Base-by-base conservation (phyloP, 2,113 vertebrate species). In the Gymnogyps californianus region DNA sequence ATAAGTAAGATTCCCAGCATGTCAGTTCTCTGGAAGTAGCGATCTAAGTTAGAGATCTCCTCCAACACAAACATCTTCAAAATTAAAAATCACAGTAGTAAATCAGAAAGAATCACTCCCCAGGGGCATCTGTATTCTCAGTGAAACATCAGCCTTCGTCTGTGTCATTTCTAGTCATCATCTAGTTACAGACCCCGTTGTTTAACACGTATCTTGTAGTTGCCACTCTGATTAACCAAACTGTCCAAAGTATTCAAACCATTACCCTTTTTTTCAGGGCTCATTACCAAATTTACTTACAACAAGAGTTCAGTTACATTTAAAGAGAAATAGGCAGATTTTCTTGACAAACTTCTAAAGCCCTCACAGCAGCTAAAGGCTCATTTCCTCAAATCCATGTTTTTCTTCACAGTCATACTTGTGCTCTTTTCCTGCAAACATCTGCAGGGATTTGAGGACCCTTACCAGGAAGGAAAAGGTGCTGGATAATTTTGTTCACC, bases 71-170 rank as follows among this genome's bases (percentile, higher is more conserved):
- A 52, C 66, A 96, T 42, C 58, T 85, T 87, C 46, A 90, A 58
- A 91, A 66, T 80, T 89, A 95, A 91, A 93, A 93, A 72, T 89
- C 87, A 89, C 77, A 91, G 74, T 7, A 51, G 24, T 66, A 91
- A 93, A 91, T 76, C 40, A 70, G 42, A 82, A 84, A 65, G 69
- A 96, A 85, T 87, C 31, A 34, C 67, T 94, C 65, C 76, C 52
- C 15, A 31, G 80, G 44, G 86, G 86, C 34, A 84, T n/a, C 9
- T 49, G 42, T 65, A 87, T 28, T 78, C 72, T 74, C 55, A 93
- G 32, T 44, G 79, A 85, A 94, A 66, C 32, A 55, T n/a, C 58
- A 65, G 21, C 54, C n/a, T 87, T 84, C 57, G 40, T 84, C 24
- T 62, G 17, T 59, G 40, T 62, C 62, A 80, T 58, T 89, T 69